Evolutionary conservation across 2,113 vertebrate species (phyloP).

Genomic region (Pomatorhinus ruficollis): DNA sequence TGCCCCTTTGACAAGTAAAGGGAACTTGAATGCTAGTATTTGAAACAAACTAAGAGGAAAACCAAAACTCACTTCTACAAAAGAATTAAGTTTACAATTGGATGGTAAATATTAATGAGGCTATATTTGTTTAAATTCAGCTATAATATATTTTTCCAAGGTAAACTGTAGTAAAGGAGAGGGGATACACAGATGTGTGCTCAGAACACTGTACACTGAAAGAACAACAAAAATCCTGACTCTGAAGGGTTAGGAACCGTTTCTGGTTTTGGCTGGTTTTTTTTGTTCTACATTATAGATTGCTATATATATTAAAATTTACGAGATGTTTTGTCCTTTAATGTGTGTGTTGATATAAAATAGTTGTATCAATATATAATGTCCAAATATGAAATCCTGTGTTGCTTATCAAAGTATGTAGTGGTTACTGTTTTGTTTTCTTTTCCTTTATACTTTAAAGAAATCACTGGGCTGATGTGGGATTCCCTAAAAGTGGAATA

Average conservation of each 20-base stretch:
- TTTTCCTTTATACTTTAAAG: not conserved
- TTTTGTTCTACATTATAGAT: not conserved
- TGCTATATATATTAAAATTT: not conserved
- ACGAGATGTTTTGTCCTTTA: fast-evolving
- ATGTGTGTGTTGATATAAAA: not conserved
- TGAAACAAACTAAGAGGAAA: not conserved
- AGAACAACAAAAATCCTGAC: not conserved
- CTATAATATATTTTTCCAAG: not conserved
- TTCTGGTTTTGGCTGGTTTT: not conserved
- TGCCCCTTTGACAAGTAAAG: not conserved
- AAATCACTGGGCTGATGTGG: not conserved
- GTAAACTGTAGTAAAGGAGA: not conserved
- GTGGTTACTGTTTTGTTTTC: not conserved
- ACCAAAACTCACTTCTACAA: not conserved
- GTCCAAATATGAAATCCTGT: fast-evolving
- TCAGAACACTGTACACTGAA: not conserved
- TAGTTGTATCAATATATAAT: not conserved
- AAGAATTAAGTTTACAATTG: not conserved
- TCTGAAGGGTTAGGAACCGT: not conserved
- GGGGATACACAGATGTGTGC: not conserved
- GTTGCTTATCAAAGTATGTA: not conserved
- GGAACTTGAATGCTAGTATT: not conserved
- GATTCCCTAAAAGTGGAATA: not conserved
- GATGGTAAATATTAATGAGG: not conserved
- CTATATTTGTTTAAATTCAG: not conserved